phyloP scores from a whole-genome alignment of 2,797 vertebrate species.

The Mus caroli region DNA sequence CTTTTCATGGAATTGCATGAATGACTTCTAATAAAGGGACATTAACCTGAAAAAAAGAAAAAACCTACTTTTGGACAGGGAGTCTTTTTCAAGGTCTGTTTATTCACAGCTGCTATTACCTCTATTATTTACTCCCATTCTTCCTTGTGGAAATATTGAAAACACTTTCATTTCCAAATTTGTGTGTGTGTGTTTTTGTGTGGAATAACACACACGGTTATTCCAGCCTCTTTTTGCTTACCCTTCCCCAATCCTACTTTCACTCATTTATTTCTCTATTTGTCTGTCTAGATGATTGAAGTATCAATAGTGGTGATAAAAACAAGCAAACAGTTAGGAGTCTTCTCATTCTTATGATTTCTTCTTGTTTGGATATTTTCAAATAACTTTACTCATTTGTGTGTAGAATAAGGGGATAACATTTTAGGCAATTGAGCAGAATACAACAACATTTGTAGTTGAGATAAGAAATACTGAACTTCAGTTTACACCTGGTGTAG shows the following conservation, averaged over 20 bases:
- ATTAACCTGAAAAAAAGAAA: not conserved
- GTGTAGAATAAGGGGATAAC: not conserved
- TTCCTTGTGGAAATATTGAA: not conserved
- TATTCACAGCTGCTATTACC: not conserved
- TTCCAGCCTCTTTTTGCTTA: not conserved
- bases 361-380: not conserved
- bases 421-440: not conserved
- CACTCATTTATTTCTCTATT: not conserved
- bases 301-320: not conserved
- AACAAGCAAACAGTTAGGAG: not conserved
- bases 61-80: not conserved
- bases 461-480: not conserved
- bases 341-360: not conserved
- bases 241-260: not conserved
- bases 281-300: not conserved
- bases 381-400: slow-evolving; percentile 2
- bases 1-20: not conserved
- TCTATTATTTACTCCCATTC: not conserved
- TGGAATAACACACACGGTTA: not conserved
- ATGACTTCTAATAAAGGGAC: not conserved
- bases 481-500: not conserved
- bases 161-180: too few species aligned
- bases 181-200: too few species aligned
- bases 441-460: not conserved
- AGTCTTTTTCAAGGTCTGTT: not conserved